phyloP scores from a whole-genome alignment of 2,113 vertebrate genomes.

The Trogon melanurus region DNA sequence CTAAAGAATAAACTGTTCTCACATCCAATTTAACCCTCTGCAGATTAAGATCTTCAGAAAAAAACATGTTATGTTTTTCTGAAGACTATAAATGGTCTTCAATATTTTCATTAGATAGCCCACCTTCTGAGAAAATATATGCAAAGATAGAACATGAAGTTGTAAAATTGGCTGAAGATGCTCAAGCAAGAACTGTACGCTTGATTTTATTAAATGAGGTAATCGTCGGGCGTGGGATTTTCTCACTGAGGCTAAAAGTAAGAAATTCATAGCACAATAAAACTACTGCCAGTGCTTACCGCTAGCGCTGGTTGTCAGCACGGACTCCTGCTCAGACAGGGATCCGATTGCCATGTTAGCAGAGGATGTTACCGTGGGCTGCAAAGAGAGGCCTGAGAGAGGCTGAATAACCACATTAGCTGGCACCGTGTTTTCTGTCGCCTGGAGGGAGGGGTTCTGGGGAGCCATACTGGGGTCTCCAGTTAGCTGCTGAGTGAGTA shows the following conservation, averaged over 20 bases:
- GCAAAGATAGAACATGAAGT: not conserved
- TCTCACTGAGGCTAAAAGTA: not conserved
- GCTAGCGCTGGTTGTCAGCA: conserved; percentile 70
- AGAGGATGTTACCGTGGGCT: conserved; percentile 81
- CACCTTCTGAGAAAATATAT: not conserved
- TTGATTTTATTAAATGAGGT: not conserved
- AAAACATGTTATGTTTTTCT: not conserved
- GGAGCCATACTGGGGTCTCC: conserved; percentile 79
- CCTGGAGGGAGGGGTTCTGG: conserved; percentile 79
- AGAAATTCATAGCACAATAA: not conserved
- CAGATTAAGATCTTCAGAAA: not conserved
- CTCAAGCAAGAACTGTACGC: not conserved
- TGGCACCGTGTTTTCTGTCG: conserved; percentile 80
- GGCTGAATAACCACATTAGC: conserved; percentile 94
- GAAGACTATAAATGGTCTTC: not conserved
- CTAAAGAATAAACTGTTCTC: not conserved
- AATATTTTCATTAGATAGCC: not conserved
- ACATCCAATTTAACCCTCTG: not conserved
- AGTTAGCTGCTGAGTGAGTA: conserved; percentile 87
- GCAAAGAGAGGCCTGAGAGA: conserved; percentile 87
- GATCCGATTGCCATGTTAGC: conserved; percentile 84
- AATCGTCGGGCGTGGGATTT: not conserved
- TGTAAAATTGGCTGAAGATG: not conserved
- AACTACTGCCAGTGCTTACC: conserved; percentile 58
- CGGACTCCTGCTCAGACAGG: conserved; percentile 86